phyloP scores from a whole-genome alignment of 2,888 invertebrate genomes.

The Colostygia pectinataria region DNA sequence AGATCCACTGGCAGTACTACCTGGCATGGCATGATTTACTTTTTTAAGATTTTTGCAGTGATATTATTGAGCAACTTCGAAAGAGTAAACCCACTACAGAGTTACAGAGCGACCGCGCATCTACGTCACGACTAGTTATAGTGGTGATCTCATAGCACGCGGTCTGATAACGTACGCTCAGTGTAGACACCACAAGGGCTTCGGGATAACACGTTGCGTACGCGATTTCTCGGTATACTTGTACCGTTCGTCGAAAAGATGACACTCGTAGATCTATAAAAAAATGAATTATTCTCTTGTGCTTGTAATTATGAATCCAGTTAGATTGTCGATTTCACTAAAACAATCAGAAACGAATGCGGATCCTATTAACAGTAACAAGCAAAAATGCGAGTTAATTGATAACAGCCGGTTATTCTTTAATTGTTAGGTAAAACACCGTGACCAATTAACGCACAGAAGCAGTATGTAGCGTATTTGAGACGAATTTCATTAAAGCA shows the following conservation, averaged over 20 bases:
- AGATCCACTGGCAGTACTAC: no score
- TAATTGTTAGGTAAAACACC: constrained; percentile 77
- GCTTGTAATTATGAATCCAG: not conserved
- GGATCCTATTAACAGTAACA: constrained; percentile 30
- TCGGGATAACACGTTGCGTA: constrained; percentile 25
- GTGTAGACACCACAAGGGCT: constrained; percentile 47
- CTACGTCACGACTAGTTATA: constrained; percentile 76
- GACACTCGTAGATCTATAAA: constrained; percentile 8
- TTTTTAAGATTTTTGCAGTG: not conserved
- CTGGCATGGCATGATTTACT: no score
- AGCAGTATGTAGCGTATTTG: constrained; percentile 57
- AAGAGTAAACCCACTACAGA: constrained; percentile 46
- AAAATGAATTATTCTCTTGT: not conserved
- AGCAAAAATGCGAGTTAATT: constrained; percentile 44
- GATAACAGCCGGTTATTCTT: constrained; percentile 53
- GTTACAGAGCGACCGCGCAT: constrained; percentile 37
- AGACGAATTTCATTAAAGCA: constrained; percentile 80
- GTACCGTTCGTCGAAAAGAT: constrained; percentile 17
- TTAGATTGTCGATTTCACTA: constrained; percentile 9
- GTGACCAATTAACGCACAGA: constrained; percentile 76
- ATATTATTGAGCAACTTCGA: constrained; percentile 3
- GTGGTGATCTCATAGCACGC: constrained; percentile 73
- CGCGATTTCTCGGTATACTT: constrained; percentile 25
- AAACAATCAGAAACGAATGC: constrained; percentile 6
- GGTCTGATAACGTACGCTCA: constrained; percentile 50